Evolutionary conservation across 2,888 invertebrate genomes (phyloP), one percentile per base, ranked within the genome.

Genomic region (Phasia obesa): DNA sequence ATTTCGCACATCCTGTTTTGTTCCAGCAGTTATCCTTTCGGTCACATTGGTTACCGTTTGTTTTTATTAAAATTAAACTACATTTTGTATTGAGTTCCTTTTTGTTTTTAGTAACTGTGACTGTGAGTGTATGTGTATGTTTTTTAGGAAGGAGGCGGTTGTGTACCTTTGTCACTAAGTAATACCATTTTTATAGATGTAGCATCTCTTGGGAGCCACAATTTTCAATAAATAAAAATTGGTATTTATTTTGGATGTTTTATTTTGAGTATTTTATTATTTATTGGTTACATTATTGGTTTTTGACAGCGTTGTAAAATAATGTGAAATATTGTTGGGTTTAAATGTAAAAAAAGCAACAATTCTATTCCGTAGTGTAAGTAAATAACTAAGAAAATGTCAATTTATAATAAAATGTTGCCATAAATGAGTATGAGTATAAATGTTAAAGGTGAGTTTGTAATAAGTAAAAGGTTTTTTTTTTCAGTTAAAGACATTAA

Each of bases 221-320:
- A 87, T 85, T 88, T 88, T 88, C 88, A 88, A 88, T 88, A 87
- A 86, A 86, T 76, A 87, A 60, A 80, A 84, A 79, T 84, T 84
- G 84, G 69, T 83, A 70, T 78, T 57, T 38, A 38, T 70, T 69
- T 47, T 59, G 42, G 53, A 49, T 67, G 35, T 60, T 81, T 80
- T 70, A 69, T 49, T 69, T 81, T 42, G 71, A 65, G 62, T 75
- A 55, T 84, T 83, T 74, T 71, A 79, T 79, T 79, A 83, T 83
- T 83, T 79, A 83, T 83, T 79, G 79, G 70, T 71, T 51, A 60
- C 71, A 76, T 83, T 83, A 83, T 83, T 79, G 79, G 79, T 71
- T 83, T 83, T 79, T 83, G 79, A 83, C 75, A 69, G 60, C 60
- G 17, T 35, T 76, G 67, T 65, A 60, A 67, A 71, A 76, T 73